Percentiles rank a stretch among this genome's conserved stretches.
Conservation (phyloP, 2,113 vertebrate species). For the Crocuta crocuta region DNA sequence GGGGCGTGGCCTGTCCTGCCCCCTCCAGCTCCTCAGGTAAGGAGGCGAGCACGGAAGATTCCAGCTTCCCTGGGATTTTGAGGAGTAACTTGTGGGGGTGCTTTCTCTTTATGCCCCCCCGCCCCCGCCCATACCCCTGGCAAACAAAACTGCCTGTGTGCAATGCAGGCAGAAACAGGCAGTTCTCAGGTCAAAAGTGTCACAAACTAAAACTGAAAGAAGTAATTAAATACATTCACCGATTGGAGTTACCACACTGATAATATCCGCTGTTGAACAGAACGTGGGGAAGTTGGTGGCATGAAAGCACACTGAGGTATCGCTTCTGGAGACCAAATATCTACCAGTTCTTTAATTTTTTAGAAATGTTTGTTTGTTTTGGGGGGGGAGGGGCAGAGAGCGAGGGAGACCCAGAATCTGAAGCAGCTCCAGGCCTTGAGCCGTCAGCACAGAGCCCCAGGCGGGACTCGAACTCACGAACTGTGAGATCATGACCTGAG, state of each 20-base stretch:
- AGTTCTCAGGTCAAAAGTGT: too few relatives aligned
- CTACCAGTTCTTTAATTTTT: neutral
- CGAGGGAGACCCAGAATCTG: too few relatives aligned
- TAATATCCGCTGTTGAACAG: fast-evolving
- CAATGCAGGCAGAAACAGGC: neutral
- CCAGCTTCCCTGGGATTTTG: too few relatives aligned
- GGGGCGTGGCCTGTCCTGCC: fast-evolving
- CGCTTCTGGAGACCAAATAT: neutral
- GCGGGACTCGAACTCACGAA: too few relatives aligned
- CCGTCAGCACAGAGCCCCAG: too few relatives aligned
- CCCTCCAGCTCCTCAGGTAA: fast-evolving
- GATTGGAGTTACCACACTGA: too few relatives aligned
- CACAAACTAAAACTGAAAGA: neutral
- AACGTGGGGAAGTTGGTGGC: neutral
- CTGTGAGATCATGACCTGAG: too few relatives aligned
- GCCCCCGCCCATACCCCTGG: neutral
- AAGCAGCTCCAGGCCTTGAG: too few relatives aligned
- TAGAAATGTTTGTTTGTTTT: too few relatives aligned
- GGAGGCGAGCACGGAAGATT: neutral
- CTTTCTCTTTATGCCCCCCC: neutral
- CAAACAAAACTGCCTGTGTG: neutral
- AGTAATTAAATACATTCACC: neutral
- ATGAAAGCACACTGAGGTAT: fast-evolving
- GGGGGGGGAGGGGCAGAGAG: too few relatives aligned
- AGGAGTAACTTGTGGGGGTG: fast-evolving